A percentile compares a stretch with the other conserved stretches of the same genome.
Evolutionary conservation across 2,113 vertebrate genomes (phyloP).

Genomic region (Tor tambroides): DNA sequence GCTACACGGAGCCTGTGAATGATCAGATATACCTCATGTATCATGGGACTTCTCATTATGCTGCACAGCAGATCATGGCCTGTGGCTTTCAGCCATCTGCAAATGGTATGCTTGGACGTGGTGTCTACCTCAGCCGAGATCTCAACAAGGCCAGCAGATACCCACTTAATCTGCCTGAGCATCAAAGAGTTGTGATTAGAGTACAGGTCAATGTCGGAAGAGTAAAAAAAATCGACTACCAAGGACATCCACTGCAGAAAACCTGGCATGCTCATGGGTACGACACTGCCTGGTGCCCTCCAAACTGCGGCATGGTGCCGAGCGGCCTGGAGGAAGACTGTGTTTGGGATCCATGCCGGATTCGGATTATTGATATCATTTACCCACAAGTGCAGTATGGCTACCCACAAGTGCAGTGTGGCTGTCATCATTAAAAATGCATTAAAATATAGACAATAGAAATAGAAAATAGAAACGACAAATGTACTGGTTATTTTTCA

Average conservation of each 20-base stretch:
- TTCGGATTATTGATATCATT: neutral
- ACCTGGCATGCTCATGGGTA: slow-evolving; percentile 33
- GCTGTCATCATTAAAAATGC: neutral
- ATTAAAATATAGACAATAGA: neutral
- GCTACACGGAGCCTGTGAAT: neutral
- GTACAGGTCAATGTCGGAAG: slow-evolving; percentile 37
- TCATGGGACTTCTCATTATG: slow-evolving; percentile 47
- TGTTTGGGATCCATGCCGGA: slow-evolving; percentile 39
- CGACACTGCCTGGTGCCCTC: slow-evolving; percentile 52
- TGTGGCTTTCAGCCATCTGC: slow-evolving; percentile 45
- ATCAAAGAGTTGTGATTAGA: slow-evolving; percentile 5
- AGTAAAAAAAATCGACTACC: slow-evolving; percentile 30
- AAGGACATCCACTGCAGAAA: slow-evolving; percentile 40
- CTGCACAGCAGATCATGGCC: neutral
- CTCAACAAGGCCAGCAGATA: slow-evolving; percentile 54
- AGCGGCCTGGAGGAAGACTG: slow-evolving; percentile 55
- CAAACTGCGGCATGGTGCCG: slow-evolving; percentile 31
- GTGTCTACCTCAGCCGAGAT: slow-evolving; percentile 62
- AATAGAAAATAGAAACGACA: neutral
- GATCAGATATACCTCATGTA: slow-evolving; percentile 55
- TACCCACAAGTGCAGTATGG: neutral
- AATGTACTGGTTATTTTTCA: neutral
- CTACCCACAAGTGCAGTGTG: no score
- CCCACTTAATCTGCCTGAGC: neutral
- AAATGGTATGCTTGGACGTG: slow-evolving; percentile 55